A percentile compares a stretch with the other conserved stretches of the same genome.
Evolutionary conservation across 2,888 invertebrate species (phyloP).

Genomic region (Dugesia japonica): DNA sequence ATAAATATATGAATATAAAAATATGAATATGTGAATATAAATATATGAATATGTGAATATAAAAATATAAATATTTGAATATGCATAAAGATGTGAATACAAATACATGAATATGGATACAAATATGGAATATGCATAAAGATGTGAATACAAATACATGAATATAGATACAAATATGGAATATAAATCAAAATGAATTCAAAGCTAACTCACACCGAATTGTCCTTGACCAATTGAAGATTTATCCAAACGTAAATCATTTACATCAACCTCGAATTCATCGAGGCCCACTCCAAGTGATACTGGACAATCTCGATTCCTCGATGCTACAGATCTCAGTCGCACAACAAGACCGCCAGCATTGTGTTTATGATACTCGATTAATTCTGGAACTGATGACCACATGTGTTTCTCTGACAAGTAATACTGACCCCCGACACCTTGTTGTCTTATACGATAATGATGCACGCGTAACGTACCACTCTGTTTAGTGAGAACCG

Average conservation of each 20-base stretch:
- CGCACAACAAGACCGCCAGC: conserved; percentile 74
- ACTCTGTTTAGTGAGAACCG: conserved; percentile 51
- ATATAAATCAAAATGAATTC: too few species aligned
- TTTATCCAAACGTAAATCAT: conserved; percentile 68
- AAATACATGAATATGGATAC: too few species aligned
- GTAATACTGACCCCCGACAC: conserved; percentile 68
- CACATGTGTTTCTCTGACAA: conserved; percentile 82
- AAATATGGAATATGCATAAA: too few species aligned
- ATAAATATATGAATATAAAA: too few species aligned
- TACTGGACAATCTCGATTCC: conserved; percentile 49
- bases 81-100: too few species aligned
- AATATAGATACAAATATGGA: too few species aligned
- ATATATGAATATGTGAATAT: too few species aligned
- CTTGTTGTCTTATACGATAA: conserved; percentile 76
- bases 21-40: too few species aligned
- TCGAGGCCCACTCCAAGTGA: conserved; percentile 80
- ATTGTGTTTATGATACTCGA: conserved; percentile 76
- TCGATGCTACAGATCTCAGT: conserved; percentile 69
- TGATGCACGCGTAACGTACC: conserved; percentile 59
- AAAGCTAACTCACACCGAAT: conserved; percentile 72
- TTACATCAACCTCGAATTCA: conserved; percentile 87
- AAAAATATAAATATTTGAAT: too few species aligned
- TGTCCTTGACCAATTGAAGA: conserved; percentile 76
- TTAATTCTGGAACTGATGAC: conserved; percentile 72
- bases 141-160: too few species aligned